Evolutionary conservation across 2,797 vertebrate species (phyloP).

Genomic region (Babyrousa celebensis): DNA sequence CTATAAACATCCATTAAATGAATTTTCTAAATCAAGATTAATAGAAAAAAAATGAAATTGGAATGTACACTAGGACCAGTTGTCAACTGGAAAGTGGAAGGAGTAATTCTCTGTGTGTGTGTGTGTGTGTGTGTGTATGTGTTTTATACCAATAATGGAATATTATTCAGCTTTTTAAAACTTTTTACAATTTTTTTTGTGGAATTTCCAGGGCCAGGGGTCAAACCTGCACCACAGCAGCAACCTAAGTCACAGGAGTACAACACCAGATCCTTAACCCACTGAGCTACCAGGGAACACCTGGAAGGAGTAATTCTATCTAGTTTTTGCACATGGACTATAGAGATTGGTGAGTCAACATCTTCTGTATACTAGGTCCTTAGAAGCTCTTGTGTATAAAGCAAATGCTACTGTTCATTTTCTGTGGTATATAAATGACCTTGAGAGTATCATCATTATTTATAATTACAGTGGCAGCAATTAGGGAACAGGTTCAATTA

Average conservation of each 20-base stretch:
- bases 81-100: background rate
- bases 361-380: background rate
- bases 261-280: too few relatives aligned
- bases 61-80: background rate
- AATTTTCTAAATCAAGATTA: constrained; percentile 30
- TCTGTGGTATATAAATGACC: background rate
- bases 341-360: background rate
- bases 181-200: too few relatives aligned
- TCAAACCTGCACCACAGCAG: too few relatives aligned
- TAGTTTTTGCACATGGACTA: background rate
- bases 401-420: constrained; percentile 18
- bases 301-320: background rate
- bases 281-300: too few relatives aligned
- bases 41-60: background rate
- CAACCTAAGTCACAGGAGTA: too few relatives aligned
- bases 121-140: too few relatives aligned
- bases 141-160: too few relatives aligned
- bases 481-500: constrained; percentile 21
- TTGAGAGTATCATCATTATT: constrained; percentile 8
- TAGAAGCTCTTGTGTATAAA: background rate
- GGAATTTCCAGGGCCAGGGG: too few relatives aligned
- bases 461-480: constrained; percentile 4
- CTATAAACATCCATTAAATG: background rate
- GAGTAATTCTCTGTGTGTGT: background rate
- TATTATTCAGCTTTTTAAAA: too few relatives aligned